Evolutionary conservation across 2,888 invertebrate species (phyloP).

Genomic region (Caradrina clavipalpis): DNA sequence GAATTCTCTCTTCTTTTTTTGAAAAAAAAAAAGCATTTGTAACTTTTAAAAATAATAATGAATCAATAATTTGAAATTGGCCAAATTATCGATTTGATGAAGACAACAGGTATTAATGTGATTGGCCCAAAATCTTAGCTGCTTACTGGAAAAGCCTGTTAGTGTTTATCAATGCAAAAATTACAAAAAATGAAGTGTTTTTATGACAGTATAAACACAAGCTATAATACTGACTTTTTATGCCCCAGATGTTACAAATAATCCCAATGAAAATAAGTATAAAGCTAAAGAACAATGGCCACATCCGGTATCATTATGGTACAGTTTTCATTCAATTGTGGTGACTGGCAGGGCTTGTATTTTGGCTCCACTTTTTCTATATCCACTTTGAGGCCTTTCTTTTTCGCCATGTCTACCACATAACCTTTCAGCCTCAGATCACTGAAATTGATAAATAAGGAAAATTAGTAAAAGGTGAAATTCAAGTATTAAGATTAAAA

Average conservation of each 20-base stretch:
- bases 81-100: not conserved
- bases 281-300: constrained; percentile 75
- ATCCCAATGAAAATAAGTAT: not conserved
- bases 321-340: constrained; percentile 76
- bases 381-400: constrained; percentile 77
- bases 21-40: not conserved
- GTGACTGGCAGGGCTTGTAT: constrained; percentile 62
- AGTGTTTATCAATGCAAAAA: not conserved
- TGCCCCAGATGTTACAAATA: not conserved
- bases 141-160: not conserved
- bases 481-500: not conserved
- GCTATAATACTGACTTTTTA: not conserved
- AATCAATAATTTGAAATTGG: not conserved
- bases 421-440: constrained; percentile 77
- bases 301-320: constrained; percentile 82
- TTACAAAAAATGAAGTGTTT: not conserved
- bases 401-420: constrained; percentile 75
- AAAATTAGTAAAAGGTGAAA: not conserved
- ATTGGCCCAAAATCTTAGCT: not conserved
- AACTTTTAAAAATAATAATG: not conserved
- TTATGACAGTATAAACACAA: not conserved
- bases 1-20: constrained; percentile 3
- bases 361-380: constrained; percentile 71
- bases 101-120: not conserved
- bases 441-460: constrained; percentile 73